Conservation (phyloP, 2,888 invertebrate species). For the Heliconius erato region DNA sequence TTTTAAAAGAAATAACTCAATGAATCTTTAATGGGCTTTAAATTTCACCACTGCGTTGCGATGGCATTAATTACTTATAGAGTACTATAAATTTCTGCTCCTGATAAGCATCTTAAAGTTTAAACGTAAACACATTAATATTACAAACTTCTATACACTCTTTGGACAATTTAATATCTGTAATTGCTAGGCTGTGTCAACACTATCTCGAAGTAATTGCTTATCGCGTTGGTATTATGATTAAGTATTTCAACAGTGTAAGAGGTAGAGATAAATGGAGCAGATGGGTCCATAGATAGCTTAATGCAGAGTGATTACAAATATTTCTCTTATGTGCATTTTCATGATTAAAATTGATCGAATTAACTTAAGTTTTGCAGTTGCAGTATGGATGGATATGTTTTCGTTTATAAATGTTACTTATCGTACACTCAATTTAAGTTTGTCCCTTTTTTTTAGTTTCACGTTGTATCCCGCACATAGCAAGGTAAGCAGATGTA, state of each 20-base stretch:
- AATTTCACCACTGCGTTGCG: neutral
- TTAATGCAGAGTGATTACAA: constrained; percentile 19
- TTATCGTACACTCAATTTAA: too few relatives aligned
- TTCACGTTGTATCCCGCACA: neutral
- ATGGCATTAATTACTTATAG: neutral
- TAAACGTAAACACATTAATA: constrained; percentile 1
- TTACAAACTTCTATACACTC: constrained; percentile 1
- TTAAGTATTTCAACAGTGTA: constrained; percentile 24
- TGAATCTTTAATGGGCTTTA: neutral
- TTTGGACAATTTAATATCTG: constrained; percentile 27
- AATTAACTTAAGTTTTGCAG: neutral
- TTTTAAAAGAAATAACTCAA: too few relatives aligned
- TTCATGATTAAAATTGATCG: neutral
- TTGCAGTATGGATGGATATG: neutral
- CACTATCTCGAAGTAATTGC: constrained; percentile 33
- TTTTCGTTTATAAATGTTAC: too few relatives aligned
- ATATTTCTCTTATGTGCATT: constrained; percentile 3
- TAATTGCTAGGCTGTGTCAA: constrained; percentile 30
- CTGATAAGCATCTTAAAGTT: constrained; percentile 2
- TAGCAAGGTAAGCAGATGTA: neutral
- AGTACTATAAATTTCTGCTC: neutral
- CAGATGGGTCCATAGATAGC: constrained; percentile 22
- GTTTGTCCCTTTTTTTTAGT: neutral
- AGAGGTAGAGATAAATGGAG: constrained; percentile 23
- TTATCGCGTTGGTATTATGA: constrained; percentile 31